Evolutionary conservation across 2,888 invertebrate species (phyloP).

Genomic region (Eupithecia dodoneata): DNA sequence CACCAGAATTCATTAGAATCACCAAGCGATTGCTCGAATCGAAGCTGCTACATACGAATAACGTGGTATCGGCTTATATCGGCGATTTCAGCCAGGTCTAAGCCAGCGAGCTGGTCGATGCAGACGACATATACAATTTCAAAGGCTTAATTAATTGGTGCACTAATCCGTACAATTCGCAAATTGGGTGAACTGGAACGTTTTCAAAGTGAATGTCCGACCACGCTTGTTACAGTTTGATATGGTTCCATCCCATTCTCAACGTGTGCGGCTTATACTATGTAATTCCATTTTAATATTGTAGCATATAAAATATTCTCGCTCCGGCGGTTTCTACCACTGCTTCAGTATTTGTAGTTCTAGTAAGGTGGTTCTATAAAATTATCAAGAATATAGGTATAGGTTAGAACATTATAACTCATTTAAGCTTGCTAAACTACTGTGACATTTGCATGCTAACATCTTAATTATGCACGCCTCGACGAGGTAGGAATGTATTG

Average conservation of each 20-base stretch:
- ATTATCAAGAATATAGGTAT: no score
- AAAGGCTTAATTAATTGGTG: constrained; percentile 26
- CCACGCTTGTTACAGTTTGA: not conserved
- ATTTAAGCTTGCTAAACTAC: no score
- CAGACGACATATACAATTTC: constrained; percentile 26
- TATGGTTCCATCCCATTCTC: not conserved
- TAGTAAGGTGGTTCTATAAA: no score
- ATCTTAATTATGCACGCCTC: no score
- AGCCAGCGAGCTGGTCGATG: not conserved
- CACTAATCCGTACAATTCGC: constrained; percentile 14
- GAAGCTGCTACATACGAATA: not conserved
- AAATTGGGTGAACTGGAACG: not conserved
- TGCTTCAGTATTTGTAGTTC: no score
- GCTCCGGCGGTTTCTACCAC: not conserved
- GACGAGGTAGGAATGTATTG: no score
- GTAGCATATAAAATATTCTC: not conserved
- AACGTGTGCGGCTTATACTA: not conserved
- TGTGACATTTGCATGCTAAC: no score
- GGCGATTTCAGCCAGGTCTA: not conserved
- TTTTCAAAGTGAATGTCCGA: not conserved
- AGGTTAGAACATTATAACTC: no score
- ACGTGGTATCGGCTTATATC: not conserved
- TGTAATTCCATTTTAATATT: no score
- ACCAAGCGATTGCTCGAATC: not conserved
- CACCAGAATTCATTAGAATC: not conserved